phyloP scores from a whole-genome alignment of 2,113 vertebrate species.

The Saccopteryx leptura region DNA sequence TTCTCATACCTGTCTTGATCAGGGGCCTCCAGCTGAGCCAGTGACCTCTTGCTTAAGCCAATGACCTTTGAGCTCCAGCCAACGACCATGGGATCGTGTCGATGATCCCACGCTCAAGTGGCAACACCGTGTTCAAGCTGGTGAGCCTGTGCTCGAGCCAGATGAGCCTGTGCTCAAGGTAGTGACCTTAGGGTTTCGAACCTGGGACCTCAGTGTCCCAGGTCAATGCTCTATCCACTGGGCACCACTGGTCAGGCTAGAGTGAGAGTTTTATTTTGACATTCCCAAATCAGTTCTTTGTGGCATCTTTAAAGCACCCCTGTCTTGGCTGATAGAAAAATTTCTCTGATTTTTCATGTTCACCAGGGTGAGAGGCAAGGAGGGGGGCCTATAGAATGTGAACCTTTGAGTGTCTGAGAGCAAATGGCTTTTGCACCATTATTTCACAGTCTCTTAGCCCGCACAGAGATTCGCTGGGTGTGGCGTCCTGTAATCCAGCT shows the following conservation, averaged over 20 bases:
- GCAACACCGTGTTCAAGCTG: no score
- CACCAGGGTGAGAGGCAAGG: background rate
- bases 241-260: background rate
- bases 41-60: no score
- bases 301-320: background rate
- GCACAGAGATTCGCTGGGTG: background rate
- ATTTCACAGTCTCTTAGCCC: background rate
- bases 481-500: background rate
- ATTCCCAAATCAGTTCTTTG: background rate
- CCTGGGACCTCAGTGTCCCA: no score
- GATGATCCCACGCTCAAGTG: no score
- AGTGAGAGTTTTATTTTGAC: background rate
- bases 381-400: background rate
- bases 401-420: background rate
- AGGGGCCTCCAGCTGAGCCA: no score
- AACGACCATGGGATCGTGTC: no score
- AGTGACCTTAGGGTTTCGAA: no score
- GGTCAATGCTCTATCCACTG: no score
- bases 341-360: background rate
- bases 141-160: no score
- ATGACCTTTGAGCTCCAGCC: no score
- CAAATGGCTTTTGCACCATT: background rate
- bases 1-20: no score
- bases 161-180: no score
- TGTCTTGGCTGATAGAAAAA: background rate